Conservation (phyloP, 2,113 vertebrate species). For the Hippolais icterina region DNA sequence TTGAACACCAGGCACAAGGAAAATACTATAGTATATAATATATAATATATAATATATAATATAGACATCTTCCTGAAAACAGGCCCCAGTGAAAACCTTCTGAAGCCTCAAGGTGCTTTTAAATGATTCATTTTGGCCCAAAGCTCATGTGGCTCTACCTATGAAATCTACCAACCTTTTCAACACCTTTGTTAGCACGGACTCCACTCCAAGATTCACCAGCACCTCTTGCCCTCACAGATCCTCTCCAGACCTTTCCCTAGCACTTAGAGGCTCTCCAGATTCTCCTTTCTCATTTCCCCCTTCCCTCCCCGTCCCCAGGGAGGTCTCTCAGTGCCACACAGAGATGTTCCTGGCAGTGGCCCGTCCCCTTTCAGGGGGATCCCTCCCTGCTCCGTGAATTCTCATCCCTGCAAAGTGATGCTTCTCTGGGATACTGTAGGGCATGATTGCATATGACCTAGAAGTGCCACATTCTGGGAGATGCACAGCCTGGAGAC, state of each 20-base stretch:
- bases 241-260: neutral
- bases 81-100: neutral
- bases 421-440: neutral
- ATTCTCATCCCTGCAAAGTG: neutral
- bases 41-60: too few relatives aligned
- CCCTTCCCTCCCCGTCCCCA: neutral
- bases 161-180: neutral
- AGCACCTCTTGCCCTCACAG: neutral
- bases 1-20: neutral
- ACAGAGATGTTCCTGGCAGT: neutral
- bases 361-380: neutral
- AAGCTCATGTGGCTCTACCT: neutral
- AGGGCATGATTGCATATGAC: too few relatives aligned
- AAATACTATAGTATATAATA: neutral
- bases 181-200: neutral
- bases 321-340: too few relatives aligned
- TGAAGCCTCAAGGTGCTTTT: neutral
- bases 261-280: neutral
- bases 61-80: neutral
- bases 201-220: neutral
- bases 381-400: neutral
- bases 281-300: neutral
- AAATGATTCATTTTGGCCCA: neutral
- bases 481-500: neutral
- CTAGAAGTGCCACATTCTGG: neutral